phyloP scores from a whole-genome alignment of 2,888 invertebrate genomes.

The Dione vanillae region DNA sequence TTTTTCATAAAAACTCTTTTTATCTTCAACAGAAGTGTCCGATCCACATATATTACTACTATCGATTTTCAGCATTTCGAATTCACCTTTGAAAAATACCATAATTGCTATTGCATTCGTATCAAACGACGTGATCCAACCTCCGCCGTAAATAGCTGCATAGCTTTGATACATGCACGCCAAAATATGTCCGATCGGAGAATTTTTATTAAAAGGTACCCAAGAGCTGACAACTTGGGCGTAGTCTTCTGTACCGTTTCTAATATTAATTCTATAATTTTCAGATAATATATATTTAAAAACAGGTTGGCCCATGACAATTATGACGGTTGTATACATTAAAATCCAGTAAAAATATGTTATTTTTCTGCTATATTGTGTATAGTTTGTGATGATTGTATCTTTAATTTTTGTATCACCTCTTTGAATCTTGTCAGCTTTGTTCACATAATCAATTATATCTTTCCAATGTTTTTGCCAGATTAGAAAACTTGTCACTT shows the following conservation, averaged over 20 bases:
- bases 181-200: conserved; percentile 58
- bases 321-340: conserved; percentile 69
- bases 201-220: conserved; percentile 73
- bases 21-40: conserved; percentile 42
- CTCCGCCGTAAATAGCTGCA: conserved; percentile 70
- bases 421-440: conserved; percentile 63
- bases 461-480: conserved; percentile 68
- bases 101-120: conserved; percentile 72
- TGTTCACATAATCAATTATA: conserved; percentile 69
- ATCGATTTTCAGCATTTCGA: conserved; percentile 66
- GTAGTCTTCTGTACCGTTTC: conserved; percentile 63
- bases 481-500: conserved; percentile 64
- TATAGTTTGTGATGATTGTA: conserved; percentile 57
- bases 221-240: conserved; percentile 73
- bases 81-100: conserved; percentile 72
- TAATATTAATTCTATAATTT: conserved; percentile 61
- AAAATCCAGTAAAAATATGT: conserved; percentile 69
- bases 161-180: conserved; percentile 68
- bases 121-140: conserved; percentile 76
- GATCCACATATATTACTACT: conserved; percentile 62
- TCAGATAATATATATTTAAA: conserved; percentile 60
- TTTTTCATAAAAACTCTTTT: conserved; percentile 51
- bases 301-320: conserved; percentile 66
- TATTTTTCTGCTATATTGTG: conserved; percentile 68
- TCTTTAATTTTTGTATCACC: conserved; percentile 52